Percentiles rank a stretch among this genome's conserved stretches.
Conservation (phyloP, 2,888 invertebrate genomes). For the Plagiodera versicolora region DNA sequence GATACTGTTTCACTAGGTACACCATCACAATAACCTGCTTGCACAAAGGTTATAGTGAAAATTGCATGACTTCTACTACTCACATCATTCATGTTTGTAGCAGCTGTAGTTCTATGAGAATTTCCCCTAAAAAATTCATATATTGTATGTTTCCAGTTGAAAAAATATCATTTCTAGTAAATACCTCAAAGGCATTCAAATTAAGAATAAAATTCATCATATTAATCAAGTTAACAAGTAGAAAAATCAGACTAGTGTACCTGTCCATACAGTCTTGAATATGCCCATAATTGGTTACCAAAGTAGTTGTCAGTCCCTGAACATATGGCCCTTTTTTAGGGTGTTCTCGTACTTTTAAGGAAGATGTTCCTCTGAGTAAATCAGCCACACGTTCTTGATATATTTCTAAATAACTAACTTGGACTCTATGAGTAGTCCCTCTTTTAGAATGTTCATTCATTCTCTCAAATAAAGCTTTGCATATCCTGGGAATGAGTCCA, state of each 20-base stretch:
- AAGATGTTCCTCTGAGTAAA: constrained; percentile 57
- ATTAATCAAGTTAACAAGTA: no score
- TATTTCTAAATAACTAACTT: constrained; percentile 71
- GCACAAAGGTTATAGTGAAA: constrained; percentile 87
- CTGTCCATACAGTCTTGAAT: constrained; percentile 68
- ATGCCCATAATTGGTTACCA: constrained; percentile 84
- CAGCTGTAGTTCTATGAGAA: constrained; percentile 80
- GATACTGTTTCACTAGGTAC: constrained; percentile 89
- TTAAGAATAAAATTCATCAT: background rate
- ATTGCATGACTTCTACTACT: constrained; percentile 91
- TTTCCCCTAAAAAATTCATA: constrained; percentile 66
- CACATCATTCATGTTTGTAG: constrained; percentile 91
- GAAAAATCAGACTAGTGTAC: constrained; percentile 34
- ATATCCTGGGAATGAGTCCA: constrained; percentile 84
- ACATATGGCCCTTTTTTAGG: constrained; percentile 79
- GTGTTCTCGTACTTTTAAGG: constrained; percentile 72
- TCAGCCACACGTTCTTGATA: constrained; percentile 73
- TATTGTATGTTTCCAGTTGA: background rate
- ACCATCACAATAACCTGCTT: constrained; percentile 83
- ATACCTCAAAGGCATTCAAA: no score
- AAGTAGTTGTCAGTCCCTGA: constrained; percentile 81
- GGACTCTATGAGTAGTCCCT: constrained; percentile 81
- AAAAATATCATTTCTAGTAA: no score
- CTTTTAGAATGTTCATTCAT: constrained; percentile 81
- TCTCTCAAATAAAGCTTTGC: constrained; percentile 78